Evolutionary conservation across 2,888 invertebrate species (phyloP).

Genomic region (Lithophane ornitopus): DNA sequence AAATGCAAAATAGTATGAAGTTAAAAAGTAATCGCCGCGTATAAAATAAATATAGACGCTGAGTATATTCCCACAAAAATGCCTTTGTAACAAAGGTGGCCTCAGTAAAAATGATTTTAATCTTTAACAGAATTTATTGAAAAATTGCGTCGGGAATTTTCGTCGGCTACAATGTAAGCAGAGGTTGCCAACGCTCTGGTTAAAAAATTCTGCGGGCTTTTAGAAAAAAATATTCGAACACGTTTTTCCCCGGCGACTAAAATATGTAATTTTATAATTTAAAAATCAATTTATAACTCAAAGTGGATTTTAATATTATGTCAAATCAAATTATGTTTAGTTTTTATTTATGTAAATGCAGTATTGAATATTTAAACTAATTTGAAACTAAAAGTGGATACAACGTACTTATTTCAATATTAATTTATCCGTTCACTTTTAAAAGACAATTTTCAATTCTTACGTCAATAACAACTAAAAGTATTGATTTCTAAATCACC

Average conservation of each 20-base stretch:
- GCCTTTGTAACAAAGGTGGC: conserved; percentile 58
- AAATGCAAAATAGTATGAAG: not conserved
- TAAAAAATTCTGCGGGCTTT: conserved; percentile 73
- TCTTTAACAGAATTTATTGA: conserved; percentile 73
- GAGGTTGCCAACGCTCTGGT: conserved; percentile 74
- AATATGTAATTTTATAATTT: conserved; percentile 33
- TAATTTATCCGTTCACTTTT: not conserved
- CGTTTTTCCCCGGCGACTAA: conserved; percentile 29
- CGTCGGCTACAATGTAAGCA: conserved; percentile 70
- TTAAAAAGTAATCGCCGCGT: conserved; percentile 26
- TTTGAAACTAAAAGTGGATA: conserved; percentile 22
- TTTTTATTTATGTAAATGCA: conserved; percentile 12
- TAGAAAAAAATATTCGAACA: conserved; percentile 37
- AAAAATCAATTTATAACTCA: conserved; percentile 40
- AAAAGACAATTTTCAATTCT: not conserved
- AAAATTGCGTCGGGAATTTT: conserved; percentile 74
- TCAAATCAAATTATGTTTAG: conserved; percentile 38
- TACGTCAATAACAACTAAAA: not conserved
- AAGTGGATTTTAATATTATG: conserved; percentile 48
- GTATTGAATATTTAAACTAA: conserved; percentile 42
- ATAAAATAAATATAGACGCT: conserved; percentile 23
- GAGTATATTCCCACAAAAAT: conserved; percentile 50
- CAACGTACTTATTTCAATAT: conserved; percentile 1
- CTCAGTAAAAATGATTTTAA: conserved; percentile 69
- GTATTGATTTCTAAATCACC: not conserved